These are phyloP conservation scores for Ifrita kowaldi DNA, from an alignment of 2,113 vertebrate genomes.

Conservation along the genomic window DNA sequence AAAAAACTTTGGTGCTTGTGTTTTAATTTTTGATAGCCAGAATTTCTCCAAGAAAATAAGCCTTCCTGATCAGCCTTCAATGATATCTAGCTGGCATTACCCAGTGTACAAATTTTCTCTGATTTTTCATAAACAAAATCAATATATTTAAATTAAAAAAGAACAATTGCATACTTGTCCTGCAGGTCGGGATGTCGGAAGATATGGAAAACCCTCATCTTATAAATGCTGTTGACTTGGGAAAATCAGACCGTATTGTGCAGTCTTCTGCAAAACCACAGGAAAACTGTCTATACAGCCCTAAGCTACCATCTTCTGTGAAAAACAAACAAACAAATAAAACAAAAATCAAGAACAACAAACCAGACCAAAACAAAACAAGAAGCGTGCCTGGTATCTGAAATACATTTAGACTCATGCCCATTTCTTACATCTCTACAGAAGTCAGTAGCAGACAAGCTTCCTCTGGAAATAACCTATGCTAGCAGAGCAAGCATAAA, in stretches of 20 bases:
- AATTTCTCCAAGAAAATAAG: neutral
- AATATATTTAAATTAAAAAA: neutral
- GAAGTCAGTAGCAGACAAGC: neutral
- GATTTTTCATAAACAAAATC: neutral
- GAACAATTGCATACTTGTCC: neutral
- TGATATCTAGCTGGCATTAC: neutral
- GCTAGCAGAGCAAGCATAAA: neutral
- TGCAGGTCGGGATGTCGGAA: neutral
- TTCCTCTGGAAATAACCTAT: neutral
- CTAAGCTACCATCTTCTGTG: neutral
- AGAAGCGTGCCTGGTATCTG: neutral
- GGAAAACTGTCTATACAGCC: neutral
- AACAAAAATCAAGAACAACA: neutral
- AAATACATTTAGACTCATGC: neutral
- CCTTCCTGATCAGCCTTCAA: neutral
- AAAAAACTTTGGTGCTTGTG: neutral
- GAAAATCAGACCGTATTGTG: neutral
- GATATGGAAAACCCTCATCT: neutral
- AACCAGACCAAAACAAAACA: neutral
- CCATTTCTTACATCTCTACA: neutral
- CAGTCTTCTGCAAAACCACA: neutral
- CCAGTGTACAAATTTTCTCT: neutral
- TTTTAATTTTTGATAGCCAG: neutral
- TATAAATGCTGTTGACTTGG: neutral
- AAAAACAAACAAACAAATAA: neutral